phyloP scores from a whole-genome alignment of 2,113 vertebrate genomes.

The Poecile atricapillus region DNA sequence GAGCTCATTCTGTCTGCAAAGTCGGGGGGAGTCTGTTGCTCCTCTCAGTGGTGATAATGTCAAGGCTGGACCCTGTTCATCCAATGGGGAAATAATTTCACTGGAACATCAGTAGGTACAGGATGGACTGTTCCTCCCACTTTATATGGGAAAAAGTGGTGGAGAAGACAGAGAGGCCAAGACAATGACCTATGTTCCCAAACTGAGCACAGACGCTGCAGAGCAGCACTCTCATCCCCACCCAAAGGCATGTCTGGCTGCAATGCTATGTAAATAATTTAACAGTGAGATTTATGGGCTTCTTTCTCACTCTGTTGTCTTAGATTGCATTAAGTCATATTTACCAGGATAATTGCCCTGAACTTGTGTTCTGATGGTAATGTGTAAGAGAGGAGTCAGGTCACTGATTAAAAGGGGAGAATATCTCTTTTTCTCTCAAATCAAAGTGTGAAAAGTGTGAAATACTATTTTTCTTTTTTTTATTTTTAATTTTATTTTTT shows the following conservation, averaged over 20 bases:
- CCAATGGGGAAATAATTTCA: not conserved
- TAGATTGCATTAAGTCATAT: not conserved
- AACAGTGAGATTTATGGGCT: not conserved
- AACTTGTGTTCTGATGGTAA: not conserved
- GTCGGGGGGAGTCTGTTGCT: not conserved
- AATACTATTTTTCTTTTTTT: not conserved
- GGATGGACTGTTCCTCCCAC: not conserved
- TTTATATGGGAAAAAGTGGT: not conserved
- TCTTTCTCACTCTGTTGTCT: not conserved
- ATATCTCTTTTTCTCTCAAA: not conserved
- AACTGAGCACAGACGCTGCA: not conserved
- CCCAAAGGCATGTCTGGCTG: not conserved
- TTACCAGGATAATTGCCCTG: not conserved
- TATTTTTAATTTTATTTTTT: not conserved
- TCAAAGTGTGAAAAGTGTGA: not conserved
- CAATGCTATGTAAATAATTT: not conserved
- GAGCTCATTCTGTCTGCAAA: not conserved
- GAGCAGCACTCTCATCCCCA: not conserved
- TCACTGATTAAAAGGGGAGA: not conserved
- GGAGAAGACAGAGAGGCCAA: not conserved
- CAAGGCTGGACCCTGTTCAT: not conserved
- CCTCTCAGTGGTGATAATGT: not conserved
- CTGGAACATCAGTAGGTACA: not conserved
- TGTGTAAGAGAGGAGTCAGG: not conserved
- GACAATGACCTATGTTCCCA: not conserved